Evolutionary conservation across 2,113 vertebrate genomes (phyloP).

Genomic region (Heliornis fulica): DNA sequence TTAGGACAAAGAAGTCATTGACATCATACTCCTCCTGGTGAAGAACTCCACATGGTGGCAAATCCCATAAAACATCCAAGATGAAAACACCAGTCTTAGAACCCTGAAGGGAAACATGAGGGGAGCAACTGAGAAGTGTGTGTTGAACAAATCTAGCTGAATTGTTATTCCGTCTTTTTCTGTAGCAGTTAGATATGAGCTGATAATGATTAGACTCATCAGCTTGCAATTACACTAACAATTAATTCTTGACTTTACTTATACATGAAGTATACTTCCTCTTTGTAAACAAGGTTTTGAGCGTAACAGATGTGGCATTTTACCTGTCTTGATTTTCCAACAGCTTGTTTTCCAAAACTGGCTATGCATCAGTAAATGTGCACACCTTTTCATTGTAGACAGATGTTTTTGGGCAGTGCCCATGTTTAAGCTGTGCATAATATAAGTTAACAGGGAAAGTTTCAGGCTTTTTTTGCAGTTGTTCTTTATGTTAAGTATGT

Average conservation of each 20-base stretch:
- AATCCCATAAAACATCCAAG: not conserved
- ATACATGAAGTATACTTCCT: not conserved
- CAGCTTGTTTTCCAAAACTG: not conserved
- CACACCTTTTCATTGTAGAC: not conserved
- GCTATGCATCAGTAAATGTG: not conserved
- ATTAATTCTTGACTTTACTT: not conserved
- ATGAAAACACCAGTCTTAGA: not conserved
- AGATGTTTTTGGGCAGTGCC: not conserved
- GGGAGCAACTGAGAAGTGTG: not conserved
- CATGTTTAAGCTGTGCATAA: not conserved
- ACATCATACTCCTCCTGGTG: not conserved
- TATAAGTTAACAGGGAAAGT: not conserved
- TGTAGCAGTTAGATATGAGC: not conserved
- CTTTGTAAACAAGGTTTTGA: not conserved
- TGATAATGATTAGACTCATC: not conserved
- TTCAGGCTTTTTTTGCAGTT: not conserved
- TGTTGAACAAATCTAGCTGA: not conserved
- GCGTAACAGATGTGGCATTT: not conserved
- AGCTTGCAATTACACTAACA: not conserved
- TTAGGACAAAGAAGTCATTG: not conserved
- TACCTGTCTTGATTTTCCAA: not conserved
- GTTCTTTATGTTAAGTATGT: not conserved
- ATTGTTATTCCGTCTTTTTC: not conserved
- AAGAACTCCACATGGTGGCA: not conserved
- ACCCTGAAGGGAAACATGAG: not conserved